Base-by-base conservation (phyloP, 2,888 invertebrate species). In the Dermolepida albohirtum region DNA sequence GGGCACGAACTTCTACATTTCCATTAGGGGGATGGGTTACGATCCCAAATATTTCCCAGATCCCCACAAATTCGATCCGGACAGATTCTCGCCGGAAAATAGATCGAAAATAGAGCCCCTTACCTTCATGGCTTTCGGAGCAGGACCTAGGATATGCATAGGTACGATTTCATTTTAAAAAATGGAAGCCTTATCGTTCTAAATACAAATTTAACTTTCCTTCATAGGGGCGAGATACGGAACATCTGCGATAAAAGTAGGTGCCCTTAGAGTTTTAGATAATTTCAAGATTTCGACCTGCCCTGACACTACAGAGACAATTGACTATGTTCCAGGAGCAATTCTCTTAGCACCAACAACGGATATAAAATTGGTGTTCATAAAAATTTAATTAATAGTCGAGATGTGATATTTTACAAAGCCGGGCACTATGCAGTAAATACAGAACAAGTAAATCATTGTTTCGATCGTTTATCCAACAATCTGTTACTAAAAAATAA, bases 151-250 rank as follows among this genome's bases (percentile, higher is more conserved):
- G 55, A 73, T 72, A 64, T 79, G 79, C 64, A 75, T 79, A 70
- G 79, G 79, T 79, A 70, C 5, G 43, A 6, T 51, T 11, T 1
- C n/a, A 52, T 4, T 22, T 17, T 50, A 2, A n/a, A 22, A 22
- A 22, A 49, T 49, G 6, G 4, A 6, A 22, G 5, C 8, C n/a
- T 51, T 51, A 6, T 22, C 7, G 1, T 17, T 22, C 11, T 54
- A 40, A 39, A 39, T 7, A 54, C 14, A 34, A 2, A 8, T 22
- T 22, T 17, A 10, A 22, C 17, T 40, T 7, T n/a, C 12, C 14
- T 59, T 79, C 78, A 67, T 62, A 82, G 82, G 81, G 59, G 80
- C 79, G 67, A 71, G 82, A 71, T 82, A 81, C 69, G 81, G 80
- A 29, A 66, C 79, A 51, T 74, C 81, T 39, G 75, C 76, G 51